Evolutionary conservation across 2,888 invertebrate species (phyloP).

Genomic region (Heliconius ismenius): DNA sequence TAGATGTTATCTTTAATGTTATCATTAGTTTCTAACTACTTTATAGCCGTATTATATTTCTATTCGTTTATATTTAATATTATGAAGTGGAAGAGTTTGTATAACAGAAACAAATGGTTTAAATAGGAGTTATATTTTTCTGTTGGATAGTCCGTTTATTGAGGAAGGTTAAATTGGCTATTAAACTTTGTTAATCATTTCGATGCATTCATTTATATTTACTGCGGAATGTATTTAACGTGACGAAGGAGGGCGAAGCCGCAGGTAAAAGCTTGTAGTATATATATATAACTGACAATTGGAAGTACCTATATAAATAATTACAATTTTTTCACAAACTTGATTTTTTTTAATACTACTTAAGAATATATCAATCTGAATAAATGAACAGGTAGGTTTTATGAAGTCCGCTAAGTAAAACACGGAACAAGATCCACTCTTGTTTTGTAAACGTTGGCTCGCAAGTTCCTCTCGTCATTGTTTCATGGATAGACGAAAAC

Average conservation of each 20-base stretch:
- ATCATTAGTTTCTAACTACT: not conserved
- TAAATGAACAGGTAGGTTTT: constrained; percentile 15
- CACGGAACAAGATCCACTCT: constrained; percentile 31
- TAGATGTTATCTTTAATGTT: not conserved
- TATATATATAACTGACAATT: too few relatives aligned
- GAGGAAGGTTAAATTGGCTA: not conserved
- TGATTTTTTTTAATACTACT: not conserved
- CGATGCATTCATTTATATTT: not conserved
- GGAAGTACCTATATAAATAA: too few relatives aligned
- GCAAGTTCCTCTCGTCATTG: constrained; percentile 37
- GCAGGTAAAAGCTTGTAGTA: too few relatives aligned
- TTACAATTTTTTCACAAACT: not conserved
- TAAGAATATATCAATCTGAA: not conserved
- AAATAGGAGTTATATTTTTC: not conserved
- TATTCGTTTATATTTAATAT: not conserved
- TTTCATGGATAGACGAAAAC: constrained; percentile 38
- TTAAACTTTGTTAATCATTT: not conserved
- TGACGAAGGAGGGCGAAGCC: too few relatives aligned
- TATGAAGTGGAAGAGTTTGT: not conserved
- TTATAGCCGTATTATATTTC: not conserved
- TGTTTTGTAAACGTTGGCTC: constrained; percentile 42
- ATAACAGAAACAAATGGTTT: not conserved
- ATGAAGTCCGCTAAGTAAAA: constrained; percentile 35
- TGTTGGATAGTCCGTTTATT: not conserved
- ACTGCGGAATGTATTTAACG: not conserved